Evolutionary conservation across 2,113 vertebrate species (phyloP).

Genomic region (Urocolius indicus): DNA sequence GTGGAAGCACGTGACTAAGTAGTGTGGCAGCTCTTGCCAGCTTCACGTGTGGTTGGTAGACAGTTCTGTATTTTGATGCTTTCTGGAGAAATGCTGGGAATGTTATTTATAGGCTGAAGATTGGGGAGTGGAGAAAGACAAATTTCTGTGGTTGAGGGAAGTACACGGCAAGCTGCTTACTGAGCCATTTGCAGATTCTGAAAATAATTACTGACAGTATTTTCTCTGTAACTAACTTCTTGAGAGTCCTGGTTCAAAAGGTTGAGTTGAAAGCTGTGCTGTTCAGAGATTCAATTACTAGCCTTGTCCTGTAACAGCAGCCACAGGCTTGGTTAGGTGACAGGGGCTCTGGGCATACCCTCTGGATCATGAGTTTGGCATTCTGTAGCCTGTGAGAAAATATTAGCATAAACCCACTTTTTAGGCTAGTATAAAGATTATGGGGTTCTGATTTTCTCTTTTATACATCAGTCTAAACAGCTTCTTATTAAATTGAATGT

Average conservation of each 20-base stretch:
- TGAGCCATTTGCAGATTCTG: background rate
- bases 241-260: background rate
- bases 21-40: background rate
- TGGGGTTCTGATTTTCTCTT: background rate
- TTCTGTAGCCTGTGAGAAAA: background rate
- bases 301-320: background rate
- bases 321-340: background rate
- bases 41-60: background rate
- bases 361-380: background rate
- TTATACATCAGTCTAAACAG: background rate
- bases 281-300: background rate
- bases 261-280: background rate
- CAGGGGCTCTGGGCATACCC: background rate
- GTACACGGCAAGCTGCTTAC: rapidly evolving
- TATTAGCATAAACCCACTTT: background rate
- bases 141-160: background rate
- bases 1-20: background rate
- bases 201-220: background rate
- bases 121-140: background rate
- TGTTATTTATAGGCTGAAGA: background rate
- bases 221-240: background rate
- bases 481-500: background rate
- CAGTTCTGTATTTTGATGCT: background rate
- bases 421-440: background rate
- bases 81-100: background rate